A percentile compares a stretch with the other conserved stretches of the same genome.
phyloP scores from a whole-genome alignment of 1,140 invertebrate genomes.

The Polyergus mexicanus region DNA sequence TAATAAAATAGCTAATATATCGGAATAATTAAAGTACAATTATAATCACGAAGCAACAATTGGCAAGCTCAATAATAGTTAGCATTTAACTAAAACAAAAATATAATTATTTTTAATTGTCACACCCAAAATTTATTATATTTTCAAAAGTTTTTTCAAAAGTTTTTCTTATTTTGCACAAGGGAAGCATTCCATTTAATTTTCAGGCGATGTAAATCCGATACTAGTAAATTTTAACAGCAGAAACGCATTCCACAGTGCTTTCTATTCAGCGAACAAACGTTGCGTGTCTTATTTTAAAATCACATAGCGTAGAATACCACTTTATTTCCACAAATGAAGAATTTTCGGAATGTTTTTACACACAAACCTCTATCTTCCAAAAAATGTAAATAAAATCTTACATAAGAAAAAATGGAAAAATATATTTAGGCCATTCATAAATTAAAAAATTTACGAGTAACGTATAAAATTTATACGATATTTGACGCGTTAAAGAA shows the following conservation, averaged over 20 bases:
- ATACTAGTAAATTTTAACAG: constrained; percentile 14
- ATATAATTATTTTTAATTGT: background rate
- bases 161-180: background rate
- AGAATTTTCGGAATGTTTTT: constrained; percentile 2
- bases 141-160: background rate
- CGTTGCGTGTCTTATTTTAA: constrained; percentile 31
- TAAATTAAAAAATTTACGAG: background rate
- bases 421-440: background rate
- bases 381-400: background rate
- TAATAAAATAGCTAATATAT: background rate
- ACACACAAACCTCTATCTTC: background rate
- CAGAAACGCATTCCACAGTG: constrained; percentile 15
- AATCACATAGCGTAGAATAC: background rate
- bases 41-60: background rate
- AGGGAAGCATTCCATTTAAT: background rate
- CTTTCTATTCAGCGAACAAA: background rate
- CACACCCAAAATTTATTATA: background rate
- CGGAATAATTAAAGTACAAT: background rate
- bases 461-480: background rate
- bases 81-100: background rate
- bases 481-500: background rate
- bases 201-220: constrained; percentile 17
- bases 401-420: background rate
- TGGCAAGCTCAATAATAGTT: background rate
- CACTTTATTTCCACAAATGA: background rate